These are phyloP conservation scores for Pseudachorutes palmiensis DNA, from an alignment of 1,140 invertebrate genomes.

Conservation along the genomic window DNA sequence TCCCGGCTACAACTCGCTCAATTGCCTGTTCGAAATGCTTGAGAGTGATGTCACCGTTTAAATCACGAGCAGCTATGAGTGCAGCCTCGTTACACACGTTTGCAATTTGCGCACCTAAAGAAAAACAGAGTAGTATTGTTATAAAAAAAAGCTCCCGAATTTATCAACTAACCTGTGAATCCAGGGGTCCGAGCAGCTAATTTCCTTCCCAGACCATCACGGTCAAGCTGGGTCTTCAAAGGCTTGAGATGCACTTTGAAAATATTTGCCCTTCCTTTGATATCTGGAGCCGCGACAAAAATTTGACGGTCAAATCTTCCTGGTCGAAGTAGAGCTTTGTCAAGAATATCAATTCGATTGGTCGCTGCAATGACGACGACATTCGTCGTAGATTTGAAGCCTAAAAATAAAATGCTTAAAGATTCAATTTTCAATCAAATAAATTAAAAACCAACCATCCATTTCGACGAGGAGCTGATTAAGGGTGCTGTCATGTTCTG, in stretches of 20 bases:
- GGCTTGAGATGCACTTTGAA: constrained; percentile 83
- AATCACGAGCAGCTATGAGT: constrained; percentile 88
- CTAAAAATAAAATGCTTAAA: too few species aligned
- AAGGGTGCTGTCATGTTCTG: constrained; percentile 97
- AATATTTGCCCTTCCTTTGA: constrained; percentile 87
- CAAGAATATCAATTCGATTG: constrained; percentile 94
- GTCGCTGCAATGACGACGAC: constrained; percentile 99
- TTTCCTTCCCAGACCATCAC: constrained; percentile 78
- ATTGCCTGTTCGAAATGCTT: constrained; percentile 98
- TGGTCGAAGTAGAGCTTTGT: constrained; percentile 88
- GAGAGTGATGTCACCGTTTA: constrained; percentile 66
- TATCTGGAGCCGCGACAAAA: constrained; percentile 96
- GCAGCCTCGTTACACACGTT: constrained; percentile 99
- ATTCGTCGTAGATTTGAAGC: constrained; percentile 95
- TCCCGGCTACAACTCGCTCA: constrained; percentile 91
- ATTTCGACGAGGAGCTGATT: constrained; percentile 99
- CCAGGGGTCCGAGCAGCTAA: constrained; percentile 93
- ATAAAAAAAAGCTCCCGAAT: constrained; percentile 75
- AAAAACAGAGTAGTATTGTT: constrained; percentile 22
- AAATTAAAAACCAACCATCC: constrained; percentile 67
- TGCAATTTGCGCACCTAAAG: constrained; percentile 94
- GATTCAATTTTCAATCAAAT: too few species aligned
- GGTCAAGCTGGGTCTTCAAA: constrained; percentile 84
- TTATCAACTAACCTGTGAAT: constrained; percentile 66
- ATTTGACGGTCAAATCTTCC: constrained; percentile 98